A percentile compares a stretch with the other conserved stretches of the same genome.
These are phyloP conservation scores for Paguma larvata DNA, from an alignment of 2,797 vertebrate species.

Conservation along the genomic window DNA sequence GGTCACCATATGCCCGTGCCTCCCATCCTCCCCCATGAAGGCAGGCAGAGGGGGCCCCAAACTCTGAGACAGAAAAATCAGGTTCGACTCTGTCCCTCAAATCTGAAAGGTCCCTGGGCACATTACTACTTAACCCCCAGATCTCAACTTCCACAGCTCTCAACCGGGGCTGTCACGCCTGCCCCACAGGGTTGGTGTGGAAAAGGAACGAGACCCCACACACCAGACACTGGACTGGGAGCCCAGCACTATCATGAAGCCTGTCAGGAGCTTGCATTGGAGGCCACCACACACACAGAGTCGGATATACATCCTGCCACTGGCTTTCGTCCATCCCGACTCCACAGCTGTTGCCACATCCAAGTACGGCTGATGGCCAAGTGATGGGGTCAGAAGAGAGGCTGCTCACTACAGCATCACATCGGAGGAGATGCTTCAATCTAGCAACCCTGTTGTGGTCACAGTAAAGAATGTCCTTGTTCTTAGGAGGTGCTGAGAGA, in stretches of 20 bases:
- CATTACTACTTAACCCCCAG: neutral
- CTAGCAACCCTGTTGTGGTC: neutral
- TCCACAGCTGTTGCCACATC: neutral
- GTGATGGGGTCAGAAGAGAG: no score
- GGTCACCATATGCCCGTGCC: neutral
- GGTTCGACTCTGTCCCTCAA: neutral
- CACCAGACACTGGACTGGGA: accelerated
- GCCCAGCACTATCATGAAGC: neutral
- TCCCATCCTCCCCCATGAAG: neutral
- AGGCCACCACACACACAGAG: neutral
- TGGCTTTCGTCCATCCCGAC: neutral
- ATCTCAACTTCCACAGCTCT: neutral
- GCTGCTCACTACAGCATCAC: neutral
- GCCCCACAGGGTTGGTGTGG: neutral
- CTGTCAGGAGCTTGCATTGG: neutral
- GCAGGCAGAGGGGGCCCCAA: neutral
- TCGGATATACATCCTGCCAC: neutral
- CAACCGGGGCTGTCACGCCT: neutral
- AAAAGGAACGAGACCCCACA: neutral
- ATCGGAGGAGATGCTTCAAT: neutral
- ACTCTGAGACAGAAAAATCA: neutral
- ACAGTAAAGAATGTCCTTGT: neutral
- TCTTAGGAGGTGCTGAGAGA: neutral
- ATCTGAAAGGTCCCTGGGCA: neutral
- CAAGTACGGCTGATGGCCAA: neutral